phyloP scores from a whole-genome alignment of 2,888 invertebrate genomes.

The Scaptomyza flava region DNA sequence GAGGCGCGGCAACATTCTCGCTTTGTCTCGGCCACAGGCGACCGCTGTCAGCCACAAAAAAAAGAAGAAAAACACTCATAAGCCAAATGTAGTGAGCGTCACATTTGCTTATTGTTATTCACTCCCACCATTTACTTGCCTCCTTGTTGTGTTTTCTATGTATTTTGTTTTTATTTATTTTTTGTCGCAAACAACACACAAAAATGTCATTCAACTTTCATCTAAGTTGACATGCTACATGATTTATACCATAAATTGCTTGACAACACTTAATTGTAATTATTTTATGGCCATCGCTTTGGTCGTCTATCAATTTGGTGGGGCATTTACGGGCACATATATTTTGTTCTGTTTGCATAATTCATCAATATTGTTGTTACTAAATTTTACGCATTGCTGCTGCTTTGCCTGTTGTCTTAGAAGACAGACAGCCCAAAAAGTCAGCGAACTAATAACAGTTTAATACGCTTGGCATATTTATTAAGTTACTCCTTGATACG shows the following conservation, averaged over 20 bases:
- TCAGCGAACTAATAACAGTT: conserved; percentile 5
- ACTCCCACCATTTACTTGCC: conserved; percentile 8
- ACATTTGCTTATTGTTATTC: conserved; percentile 53
- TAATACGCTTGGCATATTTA: conserved; percentile 19
- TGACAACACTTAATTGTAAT: conserved; percentile 38
- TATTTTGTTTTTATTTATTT: neutral
- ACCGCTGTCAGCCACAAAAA: conserved; percentile 8
- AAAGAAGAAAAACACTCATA: conserved; percentile 32
- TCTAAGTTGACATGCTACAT: conserved; percentile 56
- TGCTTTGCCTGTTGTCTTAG: neutral
- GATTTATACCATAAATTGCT: conserved; percentile 36
- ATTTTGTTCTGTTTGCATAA: conserved; percentile 37
- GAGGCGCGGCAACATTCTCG: conserved; percentile 43
- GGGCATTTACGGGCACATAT: neutral
- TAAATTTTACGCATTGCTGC: conserved; percentile 7
- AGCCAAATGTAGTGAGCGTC: conserved; percentile 67
- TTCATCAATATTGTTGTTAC: conserved; percentile 37
- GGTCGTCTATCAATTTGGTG: neutral
- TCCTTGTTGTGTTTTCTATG: conserved; percentile 15
- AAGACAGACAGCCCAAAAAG: conserved; percentile 8
- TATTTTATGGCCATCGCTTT: conserved; percentile 22
- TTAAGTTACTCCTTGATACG: neutral
- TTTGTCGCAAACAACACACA: conserved; percentile 45
- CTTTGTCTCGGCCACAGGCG: conserved; percentile 16
- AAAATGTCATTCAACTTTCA: conserved; percentile 77